Base-by-base conservation (phyloP, 2,797 vertebrate genomes). In the Alectoris magna region DNA sequence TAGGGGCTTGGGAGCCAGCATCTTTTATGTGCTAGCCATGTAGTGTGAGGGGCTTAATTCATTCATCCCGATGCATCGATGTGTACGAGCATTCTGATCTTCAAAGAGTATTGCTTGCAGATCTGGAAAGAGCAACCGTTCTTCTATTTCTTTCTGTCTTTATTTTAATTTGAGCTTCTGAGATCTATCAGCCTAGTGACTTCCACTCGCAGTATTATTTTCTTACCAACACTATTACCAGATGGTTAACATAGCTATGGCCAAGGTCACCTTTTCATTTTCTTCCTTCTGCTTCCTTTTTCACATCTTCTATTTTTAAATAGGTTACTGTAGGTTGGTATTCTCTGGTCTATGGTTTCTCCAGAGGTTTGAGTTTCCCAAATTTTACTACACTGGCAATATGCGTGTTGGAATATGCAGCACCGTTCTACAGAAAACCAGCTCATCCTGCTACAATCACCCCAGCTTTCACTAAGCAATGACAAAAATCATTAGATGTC, bases 201-300 rank as follows among this genome's bases (percentile, higher is more conserved):
- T 92, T 88, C 55, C 93, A 88, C 66, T 74, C 38, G 70, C 36
- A 0, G 1, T 39, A 81, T 58, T 60, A 64, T 92, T 84, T 31
- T 86, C 80, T 64, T 78, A 89, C 77, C 87, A 93, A 76, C 39
- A 86, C 63, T 55, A 84, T 80, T 58, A 83, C 64, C 43, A 59
- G 73, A 67, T 46, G 58, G 79, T 81, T 96, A 95, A 76, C 43
- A 94, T n/a, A 94, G 58, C 75, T 55, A 93, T 46, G 46, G 84
- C 88, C 92, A 97, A 96, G 91, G 91, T 96, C 94, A 95, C 74
- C 67, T 94, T 97, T 94, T 79, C 10, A 13, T 84, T 91, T 93
- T 70, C 23, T 91, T 91, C 88, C 38, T 13, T 77, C 72, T 64
- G 36, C 70, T 95, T 86, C 64, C 66, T 78, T 88, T 87, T 91